These are phyloP conservation scores for Cryptus armator DNA, from an alignment of 2,888 invertebrate species.

Conservation along the genomic window DNA sequence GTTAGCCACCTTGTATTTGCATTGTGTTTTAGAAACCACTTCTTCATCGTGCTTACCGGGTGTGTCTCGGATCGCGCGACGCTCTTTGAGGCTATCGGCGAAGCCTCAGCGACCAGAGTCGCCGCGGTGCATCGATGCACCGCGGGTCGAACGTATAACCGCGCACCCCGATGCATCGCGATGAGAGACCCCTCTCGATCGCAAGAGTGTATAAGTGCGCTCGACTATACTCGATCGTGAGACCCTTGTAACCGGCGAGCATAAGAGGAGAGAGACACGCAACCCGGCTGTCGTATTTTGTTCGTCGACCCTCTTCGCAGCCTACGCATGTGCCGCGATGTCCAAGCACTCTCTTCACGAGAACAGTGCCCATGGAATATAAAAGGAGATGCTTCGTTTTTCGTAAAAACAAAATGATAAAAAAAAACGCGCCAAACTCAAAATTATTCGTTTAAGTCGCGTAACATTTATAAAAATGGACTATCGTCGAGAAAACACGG, in stretches of 20 bases:
- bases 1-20: slow-evolving; percentile 76
- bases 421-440: too few relatives aligned
- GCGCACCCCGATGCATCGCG: slow-evolving; percentile 48
- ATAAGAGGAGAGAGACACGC: not conserved
- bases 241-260: slow-evolving; percentile 28
- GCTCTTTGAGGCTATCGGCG: slow-evolving; percentile 28
- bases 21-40: slow-evolving; percentile 76
- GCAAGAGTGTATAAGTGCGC: slow-evolving; percentile 39
- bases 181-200: slow-evolving; percentile 49
- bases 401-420: not conserved
- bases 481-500: not conserved
- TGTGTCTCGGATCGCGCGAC: slow-evolving; percentile 14
- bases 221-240: slow-evolving; percentile 59
- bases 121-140: not conserved
- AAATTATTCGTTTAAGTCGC: too few relatives aligned
- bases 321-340: not conserved
- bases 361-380: slow-evolving; percentile 40
- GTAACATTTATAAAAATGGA: not conserved
- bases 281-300: slow-evolving; percentile 29
- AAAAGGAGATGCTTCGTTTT: slow-evolving; percentile 14
- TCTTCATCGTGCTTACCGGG: slow-evolving; percentile 36
- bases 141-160: not conserved
- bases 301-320: not conserved
- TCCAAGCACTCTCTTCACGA: not conserved
- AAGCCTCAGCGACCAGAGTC: slow-evolving; percentile 2